These are phyloP conservation scores for Drosophila ironensis DNA, from an alignment of 1,140 invertebrate genomes.

Conservation along the genomic window DNA sequence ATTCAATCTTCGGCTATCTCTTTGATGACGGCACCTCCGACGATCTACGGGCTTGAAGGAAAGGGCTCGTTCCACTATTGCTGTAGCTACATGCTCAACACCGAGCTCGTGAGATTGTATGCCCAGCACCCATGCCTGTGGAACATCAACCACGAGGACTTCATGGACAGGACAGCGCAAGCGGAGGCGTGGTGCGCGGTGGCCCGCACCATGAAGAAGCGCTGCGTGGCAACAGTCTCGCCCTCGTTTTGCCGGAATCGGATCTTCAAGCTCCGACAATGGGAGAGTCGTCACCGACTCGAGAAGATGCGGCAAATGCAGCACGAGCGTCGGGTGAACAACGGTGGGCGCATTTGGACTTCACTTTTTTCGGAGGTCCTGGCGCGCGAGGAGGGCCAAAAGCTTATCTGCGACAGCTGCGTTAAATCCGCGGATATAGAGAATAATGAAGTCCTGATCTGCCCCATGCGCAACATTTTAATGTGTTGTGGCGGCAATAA, in stretches of 20 bases:
- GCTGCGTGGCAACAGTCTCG: neutral
- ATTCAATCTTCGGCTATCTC: no score
- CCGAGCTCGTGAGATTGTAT: neutral
- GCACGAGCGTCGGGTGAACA: neutral
- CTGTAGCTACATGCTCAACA: neutral
- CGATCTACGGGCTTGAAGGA: no score
- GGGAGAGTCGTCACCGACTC: neutral
- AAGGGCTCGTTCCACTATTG: no score
- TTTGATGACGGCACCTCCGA: no score
- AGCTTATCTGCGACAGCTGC: neutral
- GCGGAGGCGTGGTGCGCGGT: neutral
- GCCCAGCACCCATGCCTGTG: neutral
- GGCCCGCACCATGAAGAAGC: neutral
- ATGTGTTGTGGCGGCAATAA: neutral
- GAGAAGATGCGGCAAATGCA: neutral
- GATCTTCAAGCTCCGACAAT: neutral
- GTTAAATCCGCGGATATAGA: neutral
- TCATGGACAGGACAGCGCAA: neutral
- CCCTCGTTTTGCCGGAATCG: neutral
- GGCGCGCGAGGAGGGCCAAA: neutral
- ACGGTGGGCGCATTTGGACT: neutral
- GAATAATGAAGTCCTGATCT: neutral
- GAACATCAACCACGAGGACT: neutral
- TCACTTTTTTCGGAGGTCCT: no score
- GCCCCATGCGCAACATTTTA: neutral